Base-by-base conservation (phyloP, 1,140 invertebrate genomes). In the Zaprionus camerounensis region DNA sequence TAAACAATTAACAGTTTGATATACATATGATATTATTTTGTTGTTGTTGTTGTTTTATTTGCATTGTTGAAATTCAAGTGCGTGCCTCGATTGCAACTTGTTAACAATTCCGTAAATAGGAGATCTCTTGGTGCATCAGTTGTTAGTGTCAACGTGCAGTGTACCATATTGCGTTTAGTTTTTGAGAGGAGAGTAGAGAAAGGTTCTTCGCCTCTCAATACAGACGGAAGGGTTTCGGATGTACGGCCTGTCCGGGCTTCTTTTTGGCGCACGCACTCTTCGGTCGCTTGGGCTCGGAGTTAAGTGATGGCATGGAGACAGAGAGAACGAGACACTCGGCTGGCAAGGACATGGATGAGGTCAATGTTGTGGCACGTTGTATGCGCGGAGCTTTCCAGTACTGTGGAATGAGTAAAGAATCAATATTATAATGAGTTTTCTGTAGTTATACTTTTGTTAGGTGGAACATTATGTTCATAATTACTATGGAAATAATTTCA, bases 261-360 rank as follows among this genome's bases (percentile, higher is more conserved):
- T 92, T 92, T 71, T 92, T 92, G 64, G 91, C 78, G 28, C 91
- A 84, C 28, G 91, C 91, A 57, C 91, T 92, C 77, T 92, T 92
- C 7, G 91, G 91, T 56, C 91, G 78, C 62, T 86, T 92, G 24
- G 76, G 75, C 63, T 91, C 88, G 13, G 85, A 90, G 71, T 92
- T 92, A 3, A 92, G 74, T 24, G 92, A 92, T 68, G 92, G 91
- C 83, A 92, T 93, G 56, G 92, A 93, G 5, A 93, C 92, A 12
- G 92, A 93, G 17, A 93, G 70, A 13, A 93, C 91, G 28, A 93
- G 63, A 49, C 92, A 93, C 75, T 93, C 92, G 44, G 92, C 91
- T 70, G 92, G 92, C 73, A 93, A 78, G 53, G 92, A 93, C 88
- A 93, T 92, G 65, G 91, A 92, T 64, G 92, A 91, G 74, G 92